Evolutionary conservation across 2,113 vertebrate species (phyloP).

Genomic region (Megaptera novaeangliae): DNA sequence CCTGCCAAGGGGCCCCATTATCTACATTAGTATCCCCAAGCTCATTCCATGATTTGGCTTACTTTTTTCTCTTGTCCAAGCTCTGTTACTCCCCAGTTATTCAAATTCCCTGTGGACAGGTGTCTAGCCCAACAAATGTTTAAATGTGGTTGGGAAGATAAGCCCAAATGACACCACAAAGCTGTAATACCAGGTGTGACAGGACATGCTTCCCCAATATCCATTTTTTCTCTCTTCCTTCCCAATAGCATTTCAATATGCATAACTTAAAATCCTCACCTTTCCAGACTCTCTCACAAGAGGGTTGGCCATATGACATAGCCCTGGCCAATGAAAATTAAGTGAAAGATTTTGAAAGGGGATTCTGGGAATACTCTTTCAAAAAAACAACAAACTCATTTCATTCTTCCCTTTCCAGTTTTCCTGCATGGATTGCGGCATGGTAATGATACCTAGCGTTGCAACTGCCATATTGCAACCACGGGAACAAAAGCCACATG

Average conservation of each 20-base stretch:
- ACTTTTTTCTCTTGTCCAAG: not conserved
- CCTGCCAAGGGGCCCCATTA: not conserved
- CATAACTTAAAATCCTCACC: not conserved
- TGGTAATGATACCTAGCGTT: not conserved
- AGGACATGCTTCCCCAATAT: not conserved
- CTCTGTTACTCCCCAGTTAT: not conserved
- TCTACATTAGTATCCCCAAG: not conserved
- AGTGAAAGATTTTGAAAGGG: not conserved
- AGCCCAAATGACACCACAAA: not conserved
- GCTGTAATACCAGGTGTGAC: not conserved
- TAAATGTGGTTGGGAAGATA: not conserved
- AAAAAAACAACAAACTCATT: not conserved
- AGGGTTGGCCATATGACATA: not conserved
- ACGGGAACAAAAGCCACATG: not conserved
- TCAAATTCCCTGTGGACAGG: not conserved
- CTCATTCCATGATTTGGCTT: not conserved
- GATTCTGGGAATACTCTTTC: not conserved
- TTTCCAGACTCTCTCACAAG: not conserved
- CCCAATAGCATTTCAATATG: not conserved
- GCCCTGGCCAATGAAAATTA: not conserved
- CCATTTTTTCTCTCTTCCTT: not conserved
- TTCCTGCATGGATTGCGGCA: not conserved
- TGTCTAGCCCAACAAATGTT: not conserved
- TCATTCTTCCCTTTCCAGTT: not conserved
- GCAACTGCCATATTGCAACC: not conserved